These are phyloP conservation scores for Onychostruthus taczanowskii DNA, from an alignment of 2,113 vertebrate genomes.

Conservation along the genomic window DNA sequence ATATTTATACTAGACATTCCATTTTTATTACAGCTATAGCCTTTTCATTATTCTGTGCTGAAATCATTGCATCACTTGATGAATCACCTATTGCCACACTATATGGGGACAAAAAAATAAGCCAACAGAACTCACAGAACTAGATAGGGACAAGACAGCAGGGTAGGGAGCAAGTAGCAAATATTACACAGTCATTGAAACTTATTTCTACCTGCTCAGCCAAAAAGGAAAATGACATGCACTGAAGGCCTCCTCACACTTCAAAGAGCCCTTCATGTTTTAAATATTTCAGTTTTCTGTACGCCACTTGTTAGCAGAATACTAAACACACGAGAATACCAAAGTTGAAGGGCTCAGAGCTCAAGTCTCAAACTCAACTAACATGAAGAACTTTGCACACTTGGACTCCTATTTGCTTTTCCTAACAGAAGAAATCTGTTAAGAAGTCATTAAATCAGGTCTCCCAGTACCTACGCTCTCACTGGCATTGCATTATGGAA, in stretches of 20 bases:
- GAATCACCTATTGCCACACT: background rate
- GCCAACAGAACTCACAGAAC: background rate
- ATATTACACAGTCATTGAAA: background rate
- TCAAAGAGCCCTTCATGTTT: background rate
- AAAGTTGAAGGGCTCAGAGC: background rate
- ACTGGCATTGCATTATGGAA: accelerated
- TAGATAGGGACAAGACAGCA: background rate
- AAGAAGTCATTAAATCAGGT: background rate
- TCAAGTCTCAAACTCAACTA: background rate
- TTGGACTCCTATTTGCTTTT: background rate
- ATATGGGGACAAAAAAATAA: background rate
- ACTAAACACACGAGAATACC: background rate
- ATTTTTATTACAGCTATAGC: constrained; percentile 24
- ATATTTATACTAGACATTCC: constrained; percentile 23
- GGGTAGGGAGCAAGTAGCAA: background rate
- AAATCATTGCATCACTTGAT: background rate
- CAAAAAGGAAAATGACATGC: background rate
- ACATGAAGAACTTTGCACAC: background rate
- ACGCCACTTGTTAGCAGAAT: background rate
- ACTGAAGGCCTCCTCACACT: background rate
- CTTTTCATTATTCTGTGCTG: background rate
- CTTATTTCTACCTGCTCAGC: background rate
- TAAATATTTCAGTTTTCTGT: constrained; percentile 14
- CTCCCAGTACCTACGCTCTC: background rate
- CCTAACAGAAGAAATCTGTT: background rate